phyloP scores from a whole-genome alignment of 2,888 invertebrate species.

The Rhingia campestris region DNA sequence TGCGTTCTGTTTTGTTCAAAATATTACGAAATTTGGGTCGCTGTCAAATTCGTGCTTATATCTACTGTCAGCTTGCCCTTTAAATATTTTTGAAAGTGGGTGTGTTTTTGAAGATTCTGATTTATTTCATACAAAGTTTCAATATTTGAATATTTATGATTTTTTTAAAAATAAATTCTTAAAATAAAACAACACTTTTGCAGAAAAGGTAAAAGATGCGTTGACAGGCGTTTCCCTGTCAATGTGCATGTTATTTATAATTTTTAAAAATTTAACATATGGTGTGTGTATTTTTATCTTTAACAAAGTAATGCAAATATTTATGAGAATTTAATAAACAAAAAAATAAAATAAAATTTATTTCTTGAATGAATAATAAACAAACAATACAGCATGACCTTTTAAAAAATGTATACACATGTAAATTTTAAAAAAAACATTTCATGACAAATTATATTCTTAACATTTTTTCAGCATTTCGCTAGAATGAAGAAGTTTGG shows the following conservation, averaged over 20 bases:
- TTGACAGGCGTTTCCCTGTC: constrained; percentile 49
- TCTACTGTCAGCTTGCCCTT: constrained; percentile 31
- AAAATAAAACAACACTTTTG: background rate
- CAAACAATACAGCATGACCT: no score
- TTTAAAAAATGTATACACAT: no score
- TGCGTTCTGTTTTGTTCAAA: background rate
- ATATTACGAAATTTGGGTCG: constrained; percentile 12
- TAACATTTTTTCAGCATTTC: no score
- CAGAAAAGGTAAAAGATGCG: constrained; percentile 30
- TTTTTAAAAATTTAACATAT: constrained; percentile 30
- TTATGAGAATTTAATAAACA: no score
- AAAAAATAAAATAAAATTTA: no score
- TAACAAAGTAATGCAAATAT: no score
- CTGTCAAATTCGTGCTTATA: constrained; percentile 1
- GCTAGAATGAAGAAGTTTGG: no score
- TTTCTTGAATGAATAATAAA: no score
- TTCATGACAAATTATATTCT: no score
- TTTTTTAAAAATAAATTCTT: constrained; percentile 17
- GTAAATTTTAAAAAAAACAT: no score
- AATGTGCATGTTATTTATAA: constrained; percentile 23
- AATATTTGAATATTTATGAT: background rate
- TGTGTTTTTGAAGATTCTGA: background rate
- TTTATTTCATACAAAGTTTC: constrained; percentile 23
- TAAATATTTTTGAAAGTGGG: background rate
- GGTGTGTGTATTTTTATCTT: background rate